These are phyloP conservation scores for Sebastes fasciatus DNA, from an alignment of 2,113 vertebrate genomes.

Conservation along the genomic window DNA sequence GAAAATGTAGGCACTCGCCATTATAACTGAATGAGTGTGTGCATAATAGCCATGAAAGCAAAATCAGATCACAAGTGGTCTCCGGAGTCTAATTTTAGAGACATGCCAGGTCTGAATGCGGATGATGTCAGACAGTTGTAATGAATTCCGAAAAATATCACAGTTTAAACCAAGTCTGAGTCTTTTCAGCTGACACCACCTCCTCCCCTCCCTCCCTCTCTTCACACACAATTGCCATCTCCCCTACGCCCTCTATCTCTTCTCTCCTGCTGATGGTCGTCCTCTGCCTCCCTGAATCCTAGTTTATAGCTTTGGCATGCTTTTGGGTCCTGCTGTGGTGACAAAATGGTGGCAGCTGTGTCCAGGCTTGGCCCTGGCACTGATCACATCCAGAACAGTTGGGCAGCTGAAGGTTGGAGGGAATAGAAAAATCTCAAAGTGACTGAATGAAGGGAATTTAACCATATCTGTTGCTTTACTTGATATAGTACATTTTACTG, in stretches of 20 bases:
- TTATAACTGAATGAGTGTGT: background rate
- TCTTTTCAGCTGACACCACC: background rate
- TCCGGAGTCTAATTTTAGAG: conserved; percentile 26
- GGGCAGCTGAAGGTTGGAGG: conserved; percentile 33
- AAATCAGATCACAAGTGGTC: conserved; percentile 1
- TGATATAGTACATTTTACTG: background rate
- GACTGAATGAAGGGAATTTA: background rate
- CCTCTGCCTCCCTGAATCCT: conserved; percentile 34
- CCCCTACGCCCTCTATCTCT: conserved; percentile 20
- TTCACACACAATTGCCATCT: conserved; percentile 36
- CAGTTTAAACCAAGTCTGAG: conserved; percentile 2
- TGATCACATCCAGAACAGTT: conserved; percentile 40
- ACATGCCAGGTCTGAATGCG: background rate
- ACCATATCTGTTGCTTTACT: background rate
- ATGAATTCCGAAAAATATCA: background rate
- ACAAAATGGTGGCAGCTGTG: conserved; percentile 82
- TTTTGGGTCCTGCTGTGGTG: conserved; percentile 71
- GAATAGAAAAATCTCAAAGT: conserved; percentile 4
- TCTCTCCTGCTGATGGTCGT: conserved; percentile 33
- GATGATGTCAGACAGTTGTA: background rate
- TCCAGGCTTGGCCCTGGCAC: conserved; percentile 56
- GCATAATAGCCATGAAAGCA: background rate
- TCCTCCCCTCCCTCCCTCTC: background rate
- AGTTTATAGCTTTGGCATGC: conserved; percentile 64
- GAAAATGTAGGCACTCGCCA: background rate